Percentiles rank a stretch among this genome's conserved stretches.
Conservation (phyloP, 2,113 vertebrate species). For the Platichthys stellatus region DNA sequence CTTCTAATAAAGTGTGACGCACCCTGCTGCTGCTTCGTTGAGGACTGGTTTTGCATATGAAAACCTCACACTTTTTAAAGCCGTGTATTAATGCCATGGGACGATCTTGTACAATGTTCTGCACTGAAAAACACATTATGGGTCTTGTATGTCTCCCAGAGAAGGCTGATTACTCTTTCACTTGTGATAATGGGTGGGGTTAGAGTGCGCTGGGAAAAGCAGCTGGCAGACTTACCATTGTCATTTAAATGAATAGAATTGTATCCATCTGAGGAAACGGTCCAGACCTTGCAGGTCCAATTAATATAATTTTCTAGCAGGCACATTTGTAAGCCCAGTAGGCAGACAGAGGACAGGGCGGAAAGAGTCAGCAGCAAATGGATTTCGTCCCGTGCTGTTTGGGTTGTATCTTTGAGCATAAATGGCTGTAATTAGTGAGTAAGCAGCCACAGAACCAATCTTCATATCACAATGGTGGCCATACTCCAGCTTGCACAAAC, state of each 20-base stretch:
- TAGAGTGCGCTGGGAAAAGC: conserved; percentile 76
- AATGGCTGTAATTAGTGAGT: conserved; percentile 78
- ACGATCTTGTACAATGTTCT: conserved; percentile 61
- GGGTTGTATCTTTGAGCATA: conserved; percentile 58
- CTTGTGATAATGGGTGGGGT: conserved; percentile 74
- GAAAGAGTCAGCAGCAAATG: conserved; percentile 66
- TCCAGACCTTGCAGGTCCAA: conserved; percentile 62
- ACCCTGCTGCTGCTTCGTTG: conserved; percentile 58
- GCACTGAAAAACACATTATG: conserved; percentile 72
- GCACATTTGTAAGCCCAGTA: conserved; percentile 59
- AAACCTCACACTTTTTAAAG: conserved; percentile 59
- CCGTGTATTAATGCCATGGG: conserved; percentile 62
- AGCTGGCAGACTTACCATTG: conserved; percentile 77
- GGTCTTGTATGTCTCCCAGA: conserved; percentile 61
- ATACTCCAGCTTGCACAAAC: conserved; percentile 68
- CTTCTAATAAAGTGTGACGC: conserved; percentile 55
- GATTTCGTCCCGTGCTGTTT: conserved; percentile 66
- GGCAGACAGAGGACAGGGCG: conserved; percentile 26
- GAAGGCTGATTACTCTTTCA: conserved; percentile 76
- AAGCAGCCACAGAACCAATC: conserved; percentile 69
- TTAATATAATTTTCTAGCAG: conserved; percentile 72
- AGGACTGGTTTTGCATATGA: conserved; percentile 76
- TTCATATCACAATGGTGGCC: conserved; percentile 75
- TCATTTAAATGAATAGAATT: conserved; percentile 79
- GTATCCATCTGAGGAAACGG: conserved; percentile 59